Base-by-base conservation (phyloP, 1,140 invertebrate genomes). In the Armadillidium nasatum region DNA sequence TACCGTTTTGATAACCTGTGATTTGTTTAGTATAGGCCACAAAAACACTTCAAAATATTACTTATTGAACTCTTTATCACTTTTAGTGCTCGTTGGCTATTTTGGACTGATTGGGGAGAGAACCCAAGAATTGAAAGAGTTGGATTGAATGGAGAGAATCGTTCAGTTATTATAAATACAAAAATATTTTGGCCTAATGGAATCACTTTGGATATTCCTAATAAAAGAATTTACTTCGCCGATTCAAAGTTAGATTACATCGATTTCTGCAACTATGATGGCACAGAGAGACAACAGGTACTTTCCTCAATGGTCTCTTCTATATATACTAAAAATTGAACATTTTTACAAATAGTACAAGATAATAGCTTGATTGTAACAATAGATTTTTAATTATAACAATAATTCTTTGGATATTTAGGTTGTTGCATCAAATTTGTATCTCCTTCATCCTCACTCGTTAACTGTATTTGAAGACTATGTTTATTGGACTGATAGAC, bases 181-280 rank as follows among this genome's bases (percentile, higher is more conserved):
- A 98, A 99, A 83, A 96, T 99, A 23, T 98, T 96, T 85, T 99
- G 96, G 96, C 97, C 97, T 0, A 99, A 99, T 83, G 96, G 96
- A 6, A 85, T 99, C 0, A 95, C 97, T 0, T 84, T 99, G 15
- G 97, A 99, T 83, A 93, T 95, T 9, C 93, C 96, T 0, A 98
- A 91, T 0, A 92, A 94, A 83, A 86, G 96, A 50, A 90, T 99
- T 0, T 99, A 99, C 84, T 99, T 99, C 85, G 96, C 96, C 9
- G 97, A 99, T 85, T 96, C 94, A 0, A 97, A 98, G 83, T 84
- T 99, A 13, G 97, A 99, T 83, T 99, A 96, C 80, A 99, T 99
- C 70, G 97, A 99, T 84, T 98, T 96, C 83, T 98, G 96, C 83
- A 92, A 97, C 82, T 99, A 99, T 85, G 94, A 99, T 83, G 97